Percentiles rank a stretch among this genome's conserved stretches.
phyloP scores from a whole-genome alignment of 2,113 vertebrate genomes.

The Plestiodon gilberti region DNA sequence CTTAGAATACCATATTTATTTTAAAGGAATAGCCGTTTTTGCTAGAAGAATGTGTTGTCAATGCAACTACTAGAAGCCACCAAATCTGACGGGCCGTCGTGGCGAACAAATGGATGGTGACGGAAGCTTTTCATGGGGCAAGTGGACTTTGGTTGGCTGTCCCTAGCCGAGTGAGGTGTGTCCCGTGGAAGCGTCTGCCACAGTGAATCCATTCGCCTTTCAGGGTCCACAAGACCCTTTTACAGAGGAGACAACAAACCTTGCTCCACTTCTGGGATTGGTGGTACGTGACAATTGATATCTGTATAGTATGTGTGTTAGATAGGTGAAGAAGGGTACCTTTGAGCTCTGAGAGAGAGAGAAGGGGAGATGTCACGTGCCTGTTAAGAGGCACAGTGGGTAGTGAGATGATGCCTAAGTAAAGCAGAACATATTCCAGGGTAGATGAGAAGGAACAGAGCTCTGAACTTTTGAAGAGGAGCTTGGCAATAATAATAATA shows the following conservation, averaged over 20 bases:
- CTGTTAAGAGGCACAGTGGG: neutral
- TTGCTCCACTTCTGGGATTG: neutral
- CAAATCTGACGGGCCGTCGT: neutral
- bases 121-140: too few species aligned
- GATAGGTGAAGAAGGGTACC: neutral
- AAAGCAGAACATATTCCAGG: neutral
- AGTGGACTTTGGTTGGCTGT: too few species aligned
- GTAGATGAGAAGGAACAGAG: neutral
- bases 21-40: neutral
- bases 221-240: neutral
- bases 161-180: neutral
- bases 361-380: neutral
- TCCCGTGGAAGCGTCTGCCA: too few species aligned
- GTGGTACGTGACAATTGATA: neutral
- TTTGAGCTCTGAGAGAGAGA: neutral
- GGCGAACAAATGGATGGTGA: neutral
- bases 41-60: neutral
- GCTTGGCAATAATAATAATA: neutral
- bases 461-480: too few species aligned
- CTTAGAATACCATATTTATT: neutral
- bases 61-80: too few species aligned
- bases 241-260: too few species aligned
- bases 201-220: neutral
- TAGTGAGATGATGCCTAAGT: neutral
- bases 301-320: neutral